Evolutionary conservation across 1,140 invertebrate species (phyloP), one percentile per base, ranked within the genome.

Genomic region (Brachionus plicatilis): DNA sequence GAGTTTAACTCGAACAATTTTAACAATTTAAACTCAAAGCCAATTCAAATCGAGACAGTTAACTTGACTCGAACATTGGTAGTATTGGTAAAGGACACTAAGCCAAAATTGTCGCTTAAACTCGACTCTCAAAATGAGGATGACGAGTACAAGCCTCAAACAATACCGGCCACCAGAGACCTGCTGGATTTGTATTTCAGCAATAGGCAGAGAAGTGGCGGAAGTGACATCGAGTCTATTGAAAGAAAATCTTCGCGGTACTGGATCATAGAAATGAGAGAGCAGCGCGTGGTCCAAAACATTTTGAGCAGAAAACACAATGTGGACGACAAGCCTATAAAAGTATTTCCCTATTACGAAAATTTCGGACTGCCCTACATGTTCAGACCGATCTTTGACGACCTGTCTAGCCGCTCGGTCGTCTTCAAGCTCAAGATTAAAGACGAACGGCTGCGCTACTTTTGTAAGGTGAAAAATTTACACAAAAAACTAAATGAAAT

Each of bases 391-490:
- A 20, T 82, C 7, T 82, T 82, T 37, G 79, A 82, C n/a, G 53
- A 82, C 20, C 8, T 27, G 12, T 17, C 14, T 14, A 45, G 8
- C 27, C 37, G 50, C 8, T 47, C 79, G 24, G 20, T 24, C n/a
- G 14, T 45, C 7, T 82, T 82, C 27, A 82, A 68, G 12, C 27
- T 82, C 3, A 82, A 82, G 27, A 43, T 82, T 27, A 82, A 82
- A 65, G 79, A 82, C 79, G 79, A 82, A 47, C 20, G 79, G 12
- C 12, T 82, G 9, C 20, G 79, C 37, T 82, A 82, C 17, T 82
- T 82, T 68, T 82, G 79, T 68, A 82, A 65, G 29, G 79, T 82
- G 17, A 82, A 82, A 82, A 82, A 82, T 47, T 45, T 65, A 68
- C 79, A 65, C 60, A 68, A 82, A 82, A 82, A 82, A 17, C 45